phyloP scores from a whole-genome alignment of 2,797 vertebrate genomes.

The Mormyrus proboscirostris region DNA sequence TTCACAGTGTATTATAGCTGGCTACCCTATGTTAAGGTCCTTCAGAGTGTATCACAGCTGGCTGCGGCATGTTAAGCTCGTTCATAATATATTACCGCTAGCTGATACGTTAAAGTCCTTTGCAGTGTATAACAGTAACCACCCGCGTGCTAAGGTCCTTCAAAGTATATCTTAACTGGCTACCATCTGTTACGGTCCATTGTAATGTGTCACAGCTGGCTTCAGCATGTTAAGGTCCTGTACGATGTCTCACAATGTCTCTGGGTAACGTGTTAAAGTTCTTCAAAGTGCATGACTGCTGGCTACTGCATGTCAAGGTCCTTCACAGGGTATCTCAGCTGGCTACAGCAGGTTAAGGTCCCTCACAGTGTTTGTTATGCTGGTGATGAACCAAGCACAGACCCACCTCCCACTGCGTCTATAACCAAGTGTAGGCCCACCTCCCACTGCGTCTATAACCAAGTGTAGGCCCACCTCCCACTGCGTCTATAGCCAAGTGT shows the following conservation, averaged over 20 bases:
- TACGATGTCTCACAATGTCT: not conserved
- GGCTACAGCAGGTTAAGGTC: not conserved
- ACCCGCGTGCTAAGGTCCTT: not conserved
- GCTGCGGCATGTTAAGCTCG: not conserved
- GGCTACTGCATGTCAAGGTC: not conserved
- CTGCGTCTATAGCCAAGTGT: not conserved
- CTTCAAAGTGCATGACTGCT: not conserved
- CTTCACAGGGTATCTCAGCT: not conserved
- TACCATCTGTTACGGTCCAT: not conserved
- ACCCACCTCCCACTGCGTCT: not conserved
- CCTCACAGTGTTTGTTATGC: not conserved
- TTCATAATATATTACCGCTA: not conserved
- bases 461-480: not conserved
- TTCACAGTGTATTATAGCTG: not conserved
- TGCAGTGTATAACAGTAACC: too few relatives aligned
- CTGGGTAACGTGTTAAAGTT: not conserved
- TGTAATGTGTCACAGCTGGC: not conserved
- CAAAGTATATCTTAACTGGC: not conserved
- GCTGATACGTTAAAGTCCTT: too few relatives aligned
- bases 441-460: not conserved
- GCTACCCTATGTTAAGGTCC: too few relatives aligned
- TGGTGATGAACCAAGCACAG: not conserved
- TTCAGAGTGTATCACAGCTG: not conserved
- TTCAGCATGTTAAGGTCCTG: not conserved
- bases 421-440: not conserved